A percentile compares a stretch with the other conserved stretches of the same genome.
phyloP scores from a whole-genome alignment of 2,888 invertebrate species.

The Lottia scabra region DNA sequence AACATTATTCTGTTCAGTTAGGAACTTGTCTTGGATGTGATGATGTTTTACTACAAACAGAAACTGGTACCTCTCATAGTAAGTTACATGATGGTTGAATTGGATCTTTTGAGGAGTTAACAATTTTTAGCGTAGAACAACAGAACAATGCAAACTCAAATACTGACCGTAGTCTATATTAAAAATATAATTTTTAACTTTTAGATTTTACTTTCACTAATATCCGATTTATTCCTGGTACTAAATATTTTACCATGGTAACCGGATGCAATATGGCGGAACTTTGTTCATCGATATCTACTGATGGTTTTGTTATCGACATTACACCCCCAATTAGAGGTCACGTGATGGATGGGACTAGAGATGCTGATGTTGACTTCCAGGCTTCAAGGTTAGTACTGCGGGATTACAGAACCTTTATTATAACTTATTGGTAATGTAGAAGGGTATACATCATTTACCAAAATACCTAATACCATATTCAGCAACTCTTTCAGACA shows the following conservation, averaged over 20 bases:
- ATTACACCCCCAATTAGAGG: constrained; percentile 43
- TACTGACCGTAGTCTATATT: too few species aligned
- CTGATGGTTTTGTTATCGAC: constrained; percentile 49
- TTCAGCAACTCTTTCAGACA: too few species aligned
- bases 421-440: too few species aligned
- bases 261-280: constrained; percentile 46
- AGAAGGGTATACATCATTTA: too few species aligned
- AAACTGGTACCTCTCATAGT: constrained; percentile 16
- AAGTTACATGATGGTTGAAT: background rate
- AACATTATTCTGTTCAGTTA: constrained; percentile 32
- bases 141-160: too few species aligned
- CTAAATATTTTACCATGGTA: constrained; percentile 33
- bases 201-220: background rate
- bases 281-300: constrained; percentile 39
- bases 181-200: background rate
- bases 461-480: too few species aligned
- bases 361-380: constrained; percentile 36
- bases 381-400: constrained; percentile 27
- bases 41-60: constrained; percentile 24
- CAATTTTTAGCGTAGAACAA: too few species aligned
- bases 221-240: background rate
- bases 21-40: constrained; percentile 36
- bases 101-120: too few species aligned
- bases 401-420: too few species aligned
- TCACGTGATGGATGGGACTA: constrained; percentile 39